Percentiles rank a stretch among this genome's conserved stretches.
Conservation (phyloP, 2,797 vertebrate genomes). For the Triplophysa bombifrons region DNA sequence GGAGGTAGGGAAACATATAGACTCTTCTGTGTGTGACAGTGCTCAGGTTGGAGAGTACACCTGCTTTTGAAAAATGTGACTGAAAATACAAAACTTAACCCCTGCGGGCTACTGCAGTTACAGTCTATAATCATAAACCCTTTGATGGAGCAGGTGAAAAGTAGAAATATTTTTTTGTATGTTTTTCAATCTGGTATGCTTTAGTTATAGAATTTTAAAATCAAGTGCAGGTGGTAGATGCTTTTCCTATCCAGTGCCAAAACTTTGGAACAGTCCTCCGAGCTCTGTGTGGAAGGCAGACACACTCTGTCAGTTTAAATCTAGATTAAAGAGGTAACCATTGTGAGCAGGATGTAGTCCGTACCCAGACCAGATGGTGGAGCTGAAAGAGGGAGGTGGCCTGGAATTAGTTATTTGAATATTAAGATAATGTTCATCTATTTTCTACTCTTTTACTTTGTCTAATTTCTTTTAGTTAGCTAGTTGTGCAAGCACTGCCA, state of each 20-base stretch:
- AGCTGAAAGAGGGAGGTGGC: no score
- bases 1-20: not conserved
- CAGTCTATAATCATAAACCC: constrained; percentile 18
- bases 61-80: constrained; percentile 10
- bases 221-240: not conserved
- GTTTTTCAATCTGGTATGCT: not conserved
- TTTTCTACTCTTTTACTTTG: no score
- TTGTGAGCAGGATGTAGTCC: no score
- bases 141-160: constrained; percentile 52
- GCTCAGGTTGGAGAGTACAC: constrained; percentile 16
- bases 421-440: no score
- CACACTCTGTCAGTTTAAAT: no score
- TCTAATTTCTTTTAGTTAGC: no score
- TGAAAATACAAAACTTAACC: constrained; percentile 5
- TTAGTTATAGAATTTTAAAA: not conserved
- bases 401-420: no score
- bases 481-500: no score
- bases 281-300: no score
- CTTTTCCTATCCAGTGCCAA: not conserved
- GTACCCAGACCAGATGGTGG: no score
- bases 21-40: constrained; percentile 15
- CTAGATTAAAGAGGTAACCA: no score
- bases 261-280: no score
- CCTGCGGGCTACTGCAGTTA: not conserved
- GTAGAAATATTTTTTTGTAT: not conserved